Conservation (phyloP, 2,888 invertebrate species). For the Sinodicranocentrus sp. region DNA sequence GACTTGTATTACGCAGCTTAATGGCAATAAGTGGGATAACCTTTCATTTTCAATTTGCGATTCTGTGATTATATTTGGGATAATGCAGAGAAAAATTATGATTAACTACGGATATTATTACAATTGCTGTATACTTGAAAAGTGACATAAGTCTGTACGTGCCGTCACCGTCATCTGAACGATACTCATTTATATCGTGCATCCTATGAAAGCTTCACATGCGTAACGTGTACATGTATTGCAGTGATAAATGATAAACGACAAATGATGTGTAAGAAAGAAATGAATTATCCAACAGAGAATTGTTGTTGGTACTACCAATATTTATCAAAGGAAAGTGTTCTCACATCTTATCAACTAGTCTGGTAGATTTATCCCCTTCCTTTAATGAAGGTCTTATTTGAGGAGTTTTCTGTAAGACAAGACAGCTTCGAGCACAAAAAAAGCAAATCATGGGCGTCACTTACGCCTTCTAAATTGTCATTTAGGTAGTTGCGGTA, state of each 20-base stretch:
- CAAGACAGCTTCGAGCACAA: neutral
- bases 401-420: neutral
- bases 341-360: neutral
- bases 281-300: constrained; percentile 4
- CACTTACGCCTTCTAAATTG: neutral
- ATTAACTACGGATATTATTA: constrained; percentile 2
- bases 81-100: neutral
- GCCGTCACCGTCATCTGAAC: neutral
- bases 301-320: neutral
- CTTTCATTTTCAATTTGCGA: constrained; percentile 52
- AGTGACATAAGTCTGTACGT: neutral
- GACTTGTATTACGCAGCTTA: neutral
- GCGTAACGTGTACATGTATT: neutral
- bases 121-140: neutral
- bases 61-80: constrained; percentile 30
- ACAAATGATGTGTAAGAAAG: neutral
- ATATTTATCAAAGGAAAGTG: neutral
- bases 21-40: constrained; percentile 36
- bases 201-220: neutral
- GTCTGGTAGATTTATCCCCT: neutral
- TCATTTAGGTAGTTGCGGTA: neutral
- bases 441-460: neutral
- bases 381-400: neutral
- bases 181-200: neutral
- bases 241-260: too few species aligned